Evolutionary conservation across 2,113 vertebrate genomes (phyloP).

Genomic region (Xiphias gladius): DNA sequence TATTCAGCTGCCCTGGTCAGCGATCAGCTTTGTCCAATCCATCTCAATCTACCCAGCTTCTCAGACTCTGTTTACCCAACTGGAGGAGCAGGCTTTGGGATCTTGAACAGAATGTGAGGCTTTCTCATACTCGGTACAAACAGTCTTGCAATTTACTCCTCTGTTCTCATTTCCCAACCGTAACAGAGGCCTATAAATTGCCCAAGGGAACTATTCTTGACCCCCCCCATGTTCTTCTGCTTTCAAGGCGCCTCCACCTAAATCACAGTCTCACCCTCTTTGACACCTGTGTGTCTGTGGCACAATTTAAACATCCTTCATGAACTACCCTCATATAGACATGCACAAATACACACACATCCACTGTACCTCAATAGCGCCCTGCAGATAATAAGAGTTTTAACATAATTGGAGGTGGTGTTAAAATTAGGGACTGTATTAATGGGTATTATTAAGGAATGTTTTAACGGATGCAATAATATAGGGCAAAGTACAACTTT

Average conservation of each 20-base stretch:
- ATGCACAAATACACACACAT: background rate
- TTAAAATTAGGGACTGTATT: constrained; percentile 18
- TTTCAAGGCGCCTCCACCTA: constrained; percentile 46
- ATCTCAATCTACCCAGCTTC: constrained; percentile 53
- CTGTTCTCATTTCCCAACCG: constrained; percentile 71
- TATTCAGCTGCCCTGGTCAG: constrained; percentile 48
- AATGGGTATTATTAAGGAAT: constrained; percentile 15
- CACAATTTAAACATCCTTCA: constrained; percentile 50
- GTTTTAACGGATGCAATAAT: constrained; percentile 22
- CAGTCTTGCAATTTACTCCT: constrained; percentile 64
- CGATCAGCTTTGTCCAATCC: constrained; percentile 53
- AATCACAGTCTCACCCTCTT: constrained; percentile 59
- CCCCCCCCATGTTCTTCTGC: constrained; percentile 62
- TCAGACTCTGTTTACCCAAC: constrained; percentile 57
- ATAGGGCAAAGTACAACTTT: background rate
- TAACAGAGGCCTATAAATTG: constrained; percentile 73
- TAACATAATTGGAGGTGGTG: constrained; percentile 22
- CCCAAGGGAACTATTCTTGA: constrained; percentile 63
- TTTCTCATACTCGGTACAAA: constrained; percentile 45
- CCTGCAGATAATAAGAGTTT: constrained; percentile 14
- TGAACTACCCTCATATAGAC: constrained; percentile 24
- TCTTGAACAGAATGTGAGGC: constrained; percentile 47
- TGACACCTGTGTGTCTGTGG: constrained; percentile 57
- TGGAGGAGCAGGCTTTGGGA: constrained; percentile 17
- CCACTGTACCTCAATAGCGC: background rate